phyloP scores from a whole-genome alignment of 1,140 invertebrate genomes.

The Solenopsis invicta region DNA sequence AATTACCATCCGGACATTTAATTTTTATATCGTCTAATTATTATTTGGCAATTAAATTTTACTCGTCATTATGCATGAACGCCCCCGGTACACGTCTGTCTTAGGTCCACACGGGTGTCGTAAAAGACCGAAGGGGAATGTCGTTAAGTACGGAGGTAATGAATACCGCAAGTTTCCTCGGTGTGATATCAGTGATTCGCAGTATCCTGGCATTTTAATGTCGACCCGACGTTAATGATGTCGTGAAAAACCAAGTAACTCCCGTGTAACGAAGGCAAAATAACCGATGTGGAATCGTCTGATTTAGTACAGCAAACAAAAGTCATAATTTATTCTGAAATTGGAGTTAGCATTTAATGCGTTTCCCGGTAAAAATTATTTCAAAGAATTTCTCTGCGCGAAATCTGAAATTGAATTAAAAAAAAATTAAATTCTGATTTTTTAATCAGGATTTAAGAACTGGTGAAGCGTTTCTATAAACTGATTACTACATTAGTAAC shows the following conservation, averaged over 20 bases:
- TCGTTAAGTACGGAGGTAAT: constrained; percentile 57
- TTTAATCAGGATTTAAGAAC: too few relatives aligned
- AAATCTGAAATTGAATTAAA: too few relatives aligned
- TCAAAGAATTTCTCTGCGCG: too few relatives aligned
- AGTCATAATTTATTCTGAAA: background rate
- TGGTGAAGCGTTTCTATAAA: too few relatives aligned
- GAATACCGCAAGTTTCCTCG: constrained; percentile 35
- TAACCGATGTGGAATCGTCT: background rate
- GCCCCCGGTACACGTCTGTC: constrained; percentile 12
- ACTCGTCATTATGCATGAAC: constrained; percentile 62
- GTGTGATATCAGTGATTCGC: constrained; percentile 50
- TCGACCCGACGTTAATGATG: constrained; percentile 34
- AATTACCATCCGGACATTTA: constrained; percentile 48
- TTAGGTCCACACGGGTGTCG: constrained; percentile 27
- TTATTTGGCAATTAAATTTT: constrained; percentile 74
- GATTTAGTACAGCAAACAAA: background rate
- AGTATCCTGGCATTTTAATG: background rate
- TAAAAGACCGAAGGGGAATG: constrained; percentile 54
- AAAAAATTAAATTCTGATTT: too few relatives aligned
- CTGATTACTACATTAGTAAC: too few relatives aligned
- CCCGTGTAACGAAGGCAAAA: constrained; percentile 22
- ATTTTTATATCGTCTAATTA: constrained; percentile 68
- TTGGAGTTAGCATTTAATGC: constrained; percentile 14
- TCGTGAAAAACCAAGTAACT: constrained; percentile 53
- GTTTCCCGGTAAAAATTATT: too few relatives aligned